phyloP scores from a whole-genome alignment of 37 sponge, comb jelly and placozoan genomes.

The Eunapius fragilis region DNA sequence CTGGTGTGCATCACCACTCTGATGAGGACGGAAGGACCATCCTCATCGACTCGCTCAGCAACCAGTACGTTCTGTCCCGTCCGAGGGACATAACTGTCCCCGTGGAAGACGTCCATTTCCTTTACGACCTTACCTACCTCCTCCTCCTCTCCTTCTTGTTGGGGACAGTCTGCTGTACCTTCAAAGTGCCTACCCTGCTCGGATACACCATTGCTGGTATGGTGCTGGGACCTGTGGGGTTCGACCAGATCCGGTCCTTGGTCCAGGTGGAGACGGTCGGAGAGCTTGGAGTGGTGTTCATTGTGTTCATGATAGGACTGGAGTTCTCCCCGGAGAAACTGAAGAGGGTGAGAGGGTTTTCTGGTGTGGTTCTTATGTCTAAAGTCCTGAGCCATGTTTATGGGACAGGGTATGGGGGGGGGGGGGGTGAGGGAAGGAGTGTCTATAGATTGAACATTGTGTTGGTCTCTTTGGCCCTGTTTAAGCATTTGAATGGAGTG shows the following conservation, averaged over 20 bases:
- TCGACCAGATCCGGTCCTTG: slow-evolving; percentile 56
- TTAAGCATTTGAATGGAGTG: too few species aligned
- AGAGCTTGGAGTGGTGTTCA: slow-evolving; percentile 92
- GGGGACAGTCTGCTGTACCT: slow-evolving; percentile 45
- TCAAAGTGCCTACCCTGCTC: slow-evolving; percentile 80
- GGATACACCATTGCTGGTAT: slow-evolving; percentile 88
- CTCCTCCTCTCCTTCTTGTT: slow-evolving; percentile 63
- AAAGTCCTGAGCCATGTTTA: background rate
- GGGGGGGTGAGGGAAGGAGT: too few species aligned
- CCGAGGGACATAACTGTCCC: slow-evolving; percentile 80
- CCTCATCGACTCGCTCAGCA: slow-evolving; percentile 80
- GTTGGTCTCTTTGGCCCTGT: too few species aligned
- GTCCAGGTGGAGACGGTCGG: slow-evolving; percentile 89
- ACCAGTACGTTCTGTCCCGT: slow-evolving; percentile 78
- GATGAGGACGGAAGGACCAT: slow-evolving; percentile 15
- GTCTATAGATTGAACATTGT: too few species aligned
- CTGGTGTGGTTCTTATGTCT: slow-evolving; percentile 14
- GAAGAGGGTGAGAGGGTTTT: slow-evolving; percentile 54
- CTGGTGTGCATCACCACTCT: background rate
- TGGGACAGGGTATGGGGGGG: too few species aligned
- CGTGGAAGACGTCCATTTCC: slow-evolving; percentile 74
- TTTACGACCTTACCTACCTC: slow-evolving; percentile 76
- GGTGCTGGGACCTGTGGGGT: slow-evolving; percentile 89
- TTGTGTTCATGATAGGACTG: slow-evolving; percentile 84
- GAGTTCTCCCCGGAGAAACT: slow-evolving; percentile 90